phyloP scores from a whole-genome alignment of 2,113 vertebrate species.

The Platichthys stellatus region DNA sequence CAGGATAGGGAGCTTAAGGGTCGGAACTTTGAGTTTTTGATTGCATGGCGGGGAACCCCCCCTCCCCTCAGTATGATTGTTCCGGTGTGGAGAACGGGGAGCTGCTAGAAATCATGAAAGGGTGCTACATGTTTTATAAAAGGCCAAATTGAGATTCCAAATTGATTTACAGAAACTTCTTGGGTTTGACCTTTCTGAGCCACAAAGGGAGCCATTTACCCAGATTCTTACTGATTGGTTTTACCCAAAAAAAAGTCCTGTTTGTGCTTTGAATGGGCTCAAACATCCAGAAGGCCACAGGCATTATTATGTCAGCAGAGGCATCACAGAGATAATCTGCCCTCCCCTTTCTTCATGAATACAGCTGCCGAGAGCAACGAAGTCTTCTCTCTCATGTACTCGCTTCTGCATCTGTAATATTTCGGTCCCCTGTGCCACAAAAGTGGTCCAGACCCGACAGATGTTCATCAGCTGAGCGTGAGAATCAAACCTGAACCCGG shows the following conservation, averaged over 20 bases:
- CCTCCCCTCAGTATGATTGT: too few relatives aligned
- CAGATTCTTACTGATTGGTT: background rate
- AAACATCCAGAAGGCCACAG: conserved; percentile 49
- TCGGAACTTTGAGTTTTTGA: background rate
- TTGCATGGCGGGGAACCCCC: background rate
- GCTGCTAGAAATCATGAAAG: too few relatives aligned
- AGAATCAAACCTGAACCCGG: conserved; percentile 47
- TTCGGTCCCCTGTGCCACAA: conserved; percentile 6
- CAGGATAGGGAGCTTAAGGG: too few relatives aligned
- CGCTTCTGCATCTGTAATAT: background rate
- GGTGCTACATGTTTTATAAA: too few relatives aligned
- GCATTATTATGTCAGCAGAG: conserved; percentile 54
- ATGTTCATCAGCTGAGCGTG: conserved; percentile 72
- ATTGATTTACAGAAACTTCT: background rate
- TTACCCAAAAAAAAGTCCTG: conserved; percentile 16
- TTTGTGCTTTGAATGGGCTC: conserved; percentile 39
- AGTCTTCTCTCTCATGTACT: background rate
- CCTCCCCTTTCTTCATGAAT: conserved; percentile 61
- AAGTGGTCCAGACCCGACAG: conserved; percentile 43
- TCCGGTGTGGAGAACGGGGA: too few relatives aligned
- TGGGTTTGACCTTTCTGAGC: too few relatives aligned
- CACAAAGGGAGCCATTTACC: background rate
- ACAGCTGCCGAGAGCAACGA: conserved; percentile 41
- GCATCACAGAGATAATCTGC: conserved; percentile 58
- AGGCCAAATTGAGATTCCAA: too few relatives aligned